A percentile compares a stretch with the other conserved stretches of the same genome.
Evolutionary conservation across 2,797 vertebrate species (phyloP).

Genomic region (Cyprinella venusta): DNA sequence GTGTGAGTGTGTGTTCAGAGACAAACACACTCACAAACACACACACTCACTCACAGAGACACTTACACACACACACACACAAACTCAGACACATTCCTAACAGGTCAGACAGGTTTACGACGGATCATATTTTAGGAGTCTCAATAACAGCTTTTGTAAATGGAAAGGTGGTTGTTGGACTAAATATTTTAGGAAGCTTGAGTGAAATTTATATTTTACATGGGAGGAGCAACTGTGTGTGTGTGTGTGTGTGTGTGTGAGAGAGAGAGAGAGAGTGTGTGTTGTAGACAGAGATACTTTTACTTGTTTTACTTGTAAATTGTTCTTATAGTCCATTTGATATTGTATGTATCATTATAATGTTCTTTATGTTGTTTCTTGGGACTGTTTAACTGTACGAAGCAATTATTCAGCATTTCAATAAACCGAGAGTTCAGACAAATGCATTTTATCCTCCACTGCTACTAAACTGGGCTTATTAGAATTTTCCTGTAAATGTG

Average conservation of each 20-base stretch:
- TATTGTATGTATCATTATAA: not conserved
- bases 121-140: slow-evolving; percentile 46
- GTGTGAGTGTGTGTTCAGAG: not conserved
- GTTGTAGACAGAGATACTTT: not conserved
- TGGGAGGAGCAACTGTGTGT: not conserved
- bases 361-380: not conserved
- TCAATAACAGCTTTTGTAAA: slow-evolving; percentile 35
- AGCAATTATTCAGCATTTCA: no score
- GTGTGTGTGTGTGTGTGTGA: not conserved
- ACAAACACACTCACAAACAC: no score
- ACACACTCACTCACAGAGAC: no score
- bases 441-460: no score
- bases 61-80: not conserved
- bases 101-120: slow-evolving; percentile 14
- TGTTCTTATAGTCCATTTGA: not conserved
- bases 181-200: slow-evolving; percentile 55
- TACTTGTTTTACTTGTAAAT: not conserved
- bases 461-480: no score
- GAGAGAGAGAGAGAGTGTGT: no score
- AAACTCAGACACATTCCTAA: not conserved
- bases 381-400: no score
- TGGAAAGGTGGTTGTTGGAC: slow-evolving; percentile 37
- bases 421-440: no score
- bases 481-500: no score
- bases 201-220: slow-evolving; percentile 37